A percentile compares a stretch with the other conserved stretches of the same genome.
Conservation (phyloP, 2,797 vertebrate species). For the Thaleichthys pacificus region DNA sequence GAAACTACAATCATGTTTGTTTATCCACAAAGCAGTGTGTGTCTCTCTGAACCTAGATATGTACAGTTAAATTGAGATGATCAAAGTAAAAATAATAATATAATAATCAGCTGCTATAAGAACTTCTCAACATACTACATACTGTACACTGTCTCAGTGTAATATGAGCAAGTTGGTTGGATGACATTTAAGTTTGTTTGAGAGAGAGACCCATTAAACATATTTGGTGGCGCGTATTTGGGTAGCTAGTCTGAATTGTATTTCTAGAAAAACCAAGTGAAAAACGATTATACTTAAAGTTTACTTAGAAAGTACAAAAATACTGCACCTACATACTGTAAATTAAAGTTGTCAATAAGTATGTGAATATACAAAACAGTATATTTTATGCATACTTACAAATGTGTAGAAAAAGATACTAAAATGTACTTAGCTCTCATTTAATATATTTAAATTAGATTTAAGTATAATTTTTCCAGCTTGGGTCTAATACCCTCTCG, state of each 20-base stretch:
- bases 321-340: too few relatives aligned
- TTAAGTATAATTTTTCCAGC: too few relatives aligned
- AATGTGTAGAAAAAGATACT: too few relatives aligned
- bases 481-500: background rate
- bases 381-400: too few relatives aligned
- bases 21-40: constrained; percentile 51
- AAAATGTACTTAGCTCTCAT: too few relatives aligned
- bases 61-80: constrained; percentile 62
- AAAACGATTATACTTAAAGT: too few relatives aligned
- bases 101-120: constrained; percentile 9
- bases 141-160: background rate
- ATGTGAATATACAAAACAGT: too few relatives aligned
- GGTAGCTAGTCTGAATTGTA: background rate
- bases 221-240: background rate
- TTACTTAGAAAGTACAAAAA: too few relatives aligned
- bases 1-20: constrained; percentile 35
- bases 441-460: too few relatives aligned
- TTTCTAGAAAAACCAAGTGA: background rate
- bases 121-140: constrained; percentile 28
- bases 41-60: constrained; percentile 43
- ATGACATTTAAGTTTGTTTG: background rate
- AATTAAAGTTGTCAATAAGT: too few relatives aligned
- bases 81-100: constrained; percentile 26
- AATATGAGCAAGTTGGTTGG: background rate
- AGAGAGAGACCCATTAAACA: background rate